phyloP scores from a whole-genome alignment of 2,113 vertebrate genomes.

The Rhinolophus ferrumequinum region DNA sequence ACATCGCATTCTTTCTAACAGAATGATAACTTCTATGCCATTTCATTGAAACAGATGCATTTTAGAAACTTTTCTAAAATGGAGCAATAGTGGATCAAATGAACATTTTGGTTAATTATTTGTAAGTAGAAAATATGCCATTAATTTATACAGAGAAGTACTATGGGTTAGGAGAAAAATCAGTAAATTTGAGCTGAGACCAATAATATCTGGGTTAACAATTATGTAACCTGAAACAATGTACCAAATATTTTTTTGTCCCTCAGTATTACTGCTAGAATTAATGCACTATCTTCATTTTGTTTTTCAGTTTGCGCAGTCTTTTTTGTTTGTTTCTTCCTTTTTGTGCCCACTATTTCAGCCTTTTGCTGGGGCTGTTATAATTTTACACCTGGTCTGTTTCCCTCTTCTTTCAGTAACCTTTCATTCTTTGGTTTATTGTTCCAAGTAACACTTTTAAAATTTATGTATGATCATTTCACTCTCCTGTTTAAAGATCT shows the following conservation, averaged over 20 bases:
- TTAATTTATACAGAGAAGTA: constrained; percentile 22
- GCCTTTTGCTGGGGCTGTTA: neutral
- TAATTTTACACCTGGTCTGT: neutral
- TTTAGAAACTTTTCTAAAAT: constrained; percentile 61
- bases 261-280: neutral
- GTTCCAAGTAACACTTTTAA: neutral
- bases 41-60: constrained; percentile 59
- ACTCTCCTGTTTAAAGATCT: neutral
- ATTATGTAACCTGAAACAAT: neutral
- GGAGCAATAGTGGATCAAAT: constrained; percentile 34
- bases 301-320: constrained; percentile 6
- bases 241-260: neutral
- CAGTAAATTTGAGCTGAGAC: constrained; percentile 17
- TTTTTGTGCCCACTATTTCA: neutral
- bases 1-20: constrained; percentile 57
- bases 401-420: neutral
- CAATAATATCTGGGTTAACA: neutral
- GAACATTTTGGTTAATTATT: constrained; percentile 61
- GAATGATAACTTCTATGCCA: constrained; percentile 45
- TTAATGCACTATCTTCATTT: neutral
- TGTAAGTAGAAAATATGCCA: constrained; percentile 32
- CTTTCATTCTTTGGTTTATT: neutral
- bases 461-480: constrained; percentile 27
- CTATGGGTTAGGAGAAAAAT: constrained; percentile 10
- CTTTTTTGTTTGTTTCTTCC: neutral